Conservation (phyloP, 2,888 invertebrate species). For the Epinotia demarniana region DNA sequence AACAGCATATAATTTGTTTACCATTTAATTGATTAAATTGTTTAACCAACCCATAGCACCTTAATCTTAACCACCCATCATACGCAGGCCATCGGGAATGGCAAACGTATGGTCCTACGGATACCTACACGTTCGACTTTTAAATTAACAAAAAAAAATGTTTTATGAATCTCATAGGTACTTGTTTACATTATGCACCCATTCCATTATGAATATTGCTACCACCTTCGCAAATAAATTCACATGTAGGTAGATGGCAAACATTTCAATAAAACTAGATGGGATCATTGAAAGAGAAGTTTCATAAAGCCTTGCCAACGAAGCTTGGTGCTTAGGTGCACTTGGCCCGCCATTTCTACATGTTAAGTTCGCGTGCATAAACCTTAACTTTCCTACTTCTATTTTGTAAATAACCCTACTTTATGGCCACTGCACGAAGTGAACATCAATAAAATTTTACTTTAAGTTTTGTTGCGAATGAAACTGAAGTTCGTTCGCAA, state of each 20-base stretch:
- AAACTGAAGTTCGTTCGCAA: too few species aligned
- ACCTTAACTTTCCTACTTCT: constrained; percentile 36
- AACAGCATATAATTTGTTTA: too few species aligned
- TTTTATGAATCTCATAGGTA: neutral
- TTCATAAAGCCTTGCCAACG: constrained; percentile 18
- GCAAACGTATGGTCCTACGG: neutral
- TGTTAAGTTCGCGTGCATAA: constrained; percentile 40
- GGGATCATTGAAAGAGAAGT: constrained; percentile 35
- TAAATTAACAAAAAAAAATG: neutral
- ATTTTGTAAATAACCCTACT: constrained; percentile 32
- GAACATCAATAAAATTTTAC: constrained; percentile 33
- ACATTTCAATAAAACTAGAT: constrained; percentile 34
- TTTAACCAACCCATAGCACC: too few species aligned
- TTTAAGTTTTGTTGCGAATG: neutral
- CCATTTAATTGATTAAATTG: too few species aligned
- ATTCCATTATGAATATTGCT: neutral
- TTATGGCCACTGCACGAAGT: constrained; percentile 35
- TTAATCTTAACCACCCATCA: too few species aligned
- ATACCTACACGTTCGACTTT: neutral
- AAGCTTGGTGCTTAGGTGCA: constrained; percentile 18
- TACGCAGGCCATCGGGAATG: neutral
- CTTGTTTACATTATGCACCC: neutral
- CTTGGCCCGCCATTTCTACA: constrained; percentile 24
- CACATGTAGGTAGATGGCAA: constrained; percentile 17
- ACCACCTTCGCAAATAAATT: constrained; percentile 5